phyloP scores from a whole-genome alignment of 2,797 vertebrate genomes.

The Pantherophis alleghaniensis region DNA sequence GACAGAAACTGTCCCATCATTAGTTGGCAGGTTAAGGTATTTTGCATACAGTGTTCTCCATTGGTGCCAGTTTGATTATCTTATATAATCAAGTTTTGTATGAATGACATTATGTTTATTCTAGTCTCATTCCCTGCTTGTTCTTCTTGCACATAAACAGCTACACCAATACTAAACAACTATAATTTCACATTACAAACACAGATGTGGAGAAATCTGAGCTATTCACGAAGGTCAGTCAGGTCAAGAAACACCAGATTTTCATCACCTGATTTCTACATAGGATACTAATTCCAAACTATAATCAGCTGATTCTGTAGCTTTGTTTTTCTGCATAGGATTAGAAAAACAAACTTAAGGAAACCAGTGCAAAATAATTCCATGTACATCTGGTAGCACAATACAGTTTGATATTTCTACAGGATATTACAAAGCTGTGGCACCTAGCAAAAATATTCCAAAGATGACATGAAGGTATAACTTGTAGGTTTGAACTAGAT shows the following conservation, averaged over 20 bases:
- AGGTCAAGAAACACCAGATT: conserved; percentile 60
- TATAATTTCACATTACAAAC: conserved; percentile 57
- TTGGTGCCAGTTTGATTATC: conserved; percentile 68
- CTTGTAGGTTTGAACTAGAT: not conserved
- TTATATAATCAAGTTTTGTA: conserved; percentile 68
- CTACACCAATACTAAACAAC: conserved; percentile 65
- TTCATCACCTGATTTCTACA: conserved; percentile 38
- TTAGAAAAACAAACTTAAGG: not conserved
- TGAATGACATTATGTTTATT: conserved; percentile 72
- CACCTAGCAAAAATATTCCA: not conserved
- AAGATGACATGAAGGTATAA: not conserved
- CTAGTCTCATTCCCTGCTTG: conserved; percentile 60
- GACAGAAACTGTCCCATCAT: conserved; percentile 49
- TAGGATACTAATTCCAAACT: not conserved
- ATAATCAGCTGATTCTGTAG: conserved; percentile 32
- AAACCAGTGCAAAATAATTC: not conserved
- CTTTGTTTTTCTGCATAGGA: not conserved
- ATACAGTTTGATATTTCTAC: not conserved
- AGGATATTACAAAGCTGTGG: not conserved
- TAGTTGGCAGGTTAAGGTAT: conserved; percentile 56
- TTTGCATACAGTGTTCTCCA: conserved; percentile 42
- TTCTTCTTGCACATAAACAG: conserved; percentile 70
- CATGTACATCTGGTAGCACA: not conserved
- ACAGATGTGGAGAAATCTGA: conserved; percentile 64
- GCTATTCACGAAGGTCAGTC: conserved; percentile 37